Conservation (phyloP, 2,888 invertebrate species). For the Ornithoptera alexandrae region DNA sequence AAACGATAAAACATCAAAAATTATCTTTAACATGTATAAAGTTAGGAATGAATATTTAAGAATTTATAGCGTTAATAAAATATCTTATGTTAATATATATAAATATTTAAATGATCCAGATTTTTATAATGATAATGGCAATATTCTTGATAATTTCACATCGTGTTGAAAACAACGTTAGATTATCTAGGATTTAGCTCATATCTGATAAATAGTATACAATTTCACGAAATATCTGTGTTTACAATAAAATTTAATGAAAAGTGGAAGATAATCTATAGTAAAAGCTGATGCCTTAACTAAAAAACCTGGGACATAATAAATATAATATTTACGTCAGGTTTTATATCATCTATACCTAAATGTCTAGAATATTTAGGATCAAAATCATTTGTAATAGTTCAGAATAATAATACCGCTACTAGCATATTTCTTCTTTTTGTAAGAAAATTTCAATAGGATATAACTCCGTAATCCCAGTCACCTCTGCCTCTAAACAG, state of each 20-base stretch:
- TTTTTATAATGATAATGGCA: background rate
- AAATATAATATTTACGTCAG: background rate
- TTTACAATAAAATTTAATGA: background rate
- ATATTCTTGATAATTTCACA: background rate
- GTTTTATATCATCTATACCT: background rate
- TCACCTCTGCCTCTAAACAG: no score
- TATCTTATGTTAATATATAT: background rate
- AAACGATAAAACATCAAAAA: conserved; percentile 30
- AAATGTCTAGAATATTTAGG: background rate
- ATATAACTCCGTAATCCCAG: no score
- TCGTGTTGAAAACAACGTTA: background rate
- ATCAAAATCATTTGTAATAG: background rate
- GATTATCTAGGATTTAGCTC: background rate
- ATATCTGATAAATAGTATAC: background rate
- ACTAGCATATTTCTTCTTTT: no score
- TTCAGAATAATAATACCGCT: no score
- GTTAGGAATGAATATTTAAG: background rate
- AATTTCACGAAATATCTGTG: background rate
- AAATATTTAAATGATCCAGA: background rate
- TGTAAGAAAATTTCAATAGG: no score
- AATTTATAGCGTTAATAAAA: background rate
- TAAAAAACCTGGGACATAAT: no score
- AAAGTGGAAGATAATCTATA: background rate
- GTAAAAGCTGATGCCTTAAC: no score
- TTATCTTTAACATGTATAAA: background rate